phyloP scores from a whole-genome alignment of 2,797 vertebrate species.

The Mareca strepera region DNA sequence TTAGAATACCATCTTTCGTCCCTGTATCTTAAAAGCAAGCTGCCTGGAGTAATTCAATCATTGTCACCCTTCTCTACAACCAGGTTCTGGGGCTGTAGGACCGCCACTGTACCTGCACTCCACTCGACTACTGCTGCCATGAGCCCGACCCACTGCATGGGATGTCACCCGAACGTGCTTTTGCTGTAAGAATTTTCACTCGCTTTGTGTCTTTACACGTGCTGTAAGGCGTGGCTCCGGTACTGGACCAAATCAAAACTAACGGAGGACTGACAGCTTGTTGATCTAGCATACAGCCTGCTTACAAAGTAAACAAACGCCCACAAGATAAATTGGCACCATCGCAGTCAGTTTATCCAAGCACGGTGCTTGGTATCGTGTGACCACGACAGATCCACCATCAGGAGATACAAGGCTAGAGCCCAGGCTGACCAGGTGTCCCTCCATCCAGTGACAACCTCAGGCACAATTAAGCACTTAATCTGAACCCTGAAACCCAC shows the following conservation, averaged over 20 bases:
- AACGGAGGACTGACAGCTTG: background rate
- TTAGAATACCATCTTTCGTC: background rate
- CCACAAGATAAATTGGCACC: background rate
- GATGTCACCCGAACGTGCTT: background rate
- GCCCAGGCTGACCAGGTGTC: background rate
- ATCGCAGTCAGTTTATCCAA: background rate
- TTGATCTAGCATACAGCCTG: background rate
- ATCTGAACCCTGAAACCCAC: background rate
- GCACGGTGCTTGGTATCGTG: background rate
- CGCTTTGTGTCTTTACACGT: background rate
- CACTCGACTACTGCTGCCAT: background rate
- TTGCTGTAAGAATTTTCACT: background rate
- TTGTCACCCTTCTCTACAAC: background rate
- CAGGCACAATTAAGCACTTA: background rate
- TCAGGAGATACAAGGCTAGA: background rate
- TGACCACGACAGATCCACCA: background rate
- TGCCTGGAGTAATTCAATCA: background rate
- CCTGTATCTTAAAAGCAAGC: background rate
- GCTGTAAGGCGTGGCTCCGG: background rate
- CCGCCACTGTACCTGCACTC: fast-evolving
- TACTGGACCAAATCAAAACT: background rate
- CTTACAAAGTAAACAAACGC: background rate
- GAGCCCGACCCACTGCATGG: background rate
- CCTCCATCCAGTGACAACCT: background rate
- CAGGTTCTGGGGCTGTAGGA: background rate